These are phyloP conservation scores for Helicoverpa zea DNA, from an alignment of 1,140 invertebrate genomes.

Conservation along the genomic window DNA sequence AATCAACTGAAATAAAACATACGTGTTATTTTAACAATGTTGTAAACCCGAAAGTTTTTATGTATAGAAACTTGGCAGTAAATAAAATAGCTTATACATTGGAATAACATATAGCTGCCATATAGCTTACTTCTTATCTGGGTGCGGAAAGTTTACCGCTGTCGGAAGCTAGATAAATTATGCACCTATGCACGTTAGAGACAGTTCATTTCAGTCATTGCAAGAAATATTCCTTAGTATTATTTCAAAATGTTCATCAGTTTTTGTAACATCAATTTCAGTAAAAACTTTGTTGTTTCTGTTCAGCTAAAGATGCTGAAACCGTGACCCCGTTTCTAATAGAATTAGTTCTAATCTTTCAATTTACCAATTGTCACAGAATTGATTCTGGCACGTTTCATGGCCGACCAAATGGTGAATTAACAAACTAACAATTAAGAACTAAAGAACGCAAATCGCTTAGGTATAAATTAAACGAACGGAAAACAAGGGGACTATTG, in stretches of 20 bases:
- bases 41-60: too few species aligned
- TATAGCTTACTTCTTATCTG: too few species aligned
- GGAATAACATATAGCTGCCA: too few species aligned
- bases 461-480: background rate
- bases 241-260: background rate
- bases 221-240: background rate
- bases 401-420: constrained; percentile 49
- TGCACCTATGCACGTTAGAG: too few species aligned
- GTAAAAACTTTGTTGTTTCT: background rate
- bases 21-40: too few species aligned
- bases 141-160: too few species aligned
- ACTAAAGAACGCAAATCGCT: constrained; percentile 22
- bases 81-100: too few species aligned
- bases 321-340: constrained; percentile 69
- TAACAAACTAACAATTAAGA: constrained; percentile 27
- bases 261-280: background rate
- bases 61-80: too few species aligned
- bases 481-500: background rate
- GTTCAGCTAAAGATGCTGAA: constrained; percentile 46
- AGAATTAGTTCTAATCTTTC: constrained; percentile 74
- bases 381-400: constrained; percentile 56
- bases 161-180: too few species aligned
- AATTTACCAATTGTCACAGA: constrained; percentile 71
- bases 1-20: too few species aligned
- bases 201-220: too few species aligned